Percentiles rank a stretch among this genome's conserved stretches.
These are phyloP conservation scores for Saimiri boliviensis DNA, from an alignment of 2,113 vertebrate species.

Conservation along the genomic window DNA sequence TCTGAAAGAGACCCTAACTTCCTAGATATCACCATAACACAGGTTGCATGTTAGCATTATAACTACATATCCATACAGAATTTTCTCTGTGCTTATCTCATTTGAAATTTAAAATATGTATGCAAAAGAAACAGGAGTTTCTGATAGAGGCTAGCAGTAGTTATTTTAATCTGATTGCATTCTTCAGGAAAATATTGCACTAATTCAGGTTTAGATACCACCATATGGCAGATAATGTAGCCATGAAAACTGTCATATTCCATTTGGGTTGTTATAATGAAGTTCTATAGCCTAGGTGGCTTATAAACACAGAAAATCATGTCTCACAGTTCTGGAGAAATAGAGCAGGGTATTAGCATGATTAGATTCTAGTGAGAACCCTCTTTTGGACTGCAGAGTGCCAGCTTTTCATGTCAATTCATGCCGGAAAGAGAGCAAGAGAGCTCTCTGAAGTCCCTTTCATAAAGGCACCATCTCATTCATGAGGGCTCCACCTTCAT, in stretches of 20 bases:
- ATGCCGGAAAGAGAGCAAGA: not conserved
- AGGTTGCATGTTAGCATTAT: not conserved
- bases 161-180: not conserved
- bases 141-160: not conserved
- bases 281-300: fast-evolving
- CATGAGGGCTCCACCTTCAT: not conserved
- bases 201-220: not conserved
- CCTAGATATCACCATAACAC: not conserved
- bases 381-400: not conserved
- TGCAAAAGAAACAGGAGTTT: slow-evolving; percentile 32
- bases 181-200: not conserved
- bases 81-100: not conserved
- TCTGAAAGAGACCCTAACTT: slow-evolving; percentile 50
- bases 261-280: not conserved
- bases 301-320: not conserved
- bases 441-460: not conserved
- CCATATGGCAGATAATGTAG: not conserved
- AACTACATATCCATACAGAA: not conserved
- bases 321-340: too few species aligned
- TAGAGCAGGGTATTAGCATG: not conserved
- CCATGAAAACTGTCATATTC: not conserved
- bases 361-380: not conserved
- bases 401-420: not conserved
- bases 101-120: not conserved
- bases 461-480: not conserved